Percentiles rank a stretch among this genome's conserved stretches.
phyloP scores from a whole-genome alignment of 1,140 invertebrate species.

The Bombus cullumanus region DNA sequence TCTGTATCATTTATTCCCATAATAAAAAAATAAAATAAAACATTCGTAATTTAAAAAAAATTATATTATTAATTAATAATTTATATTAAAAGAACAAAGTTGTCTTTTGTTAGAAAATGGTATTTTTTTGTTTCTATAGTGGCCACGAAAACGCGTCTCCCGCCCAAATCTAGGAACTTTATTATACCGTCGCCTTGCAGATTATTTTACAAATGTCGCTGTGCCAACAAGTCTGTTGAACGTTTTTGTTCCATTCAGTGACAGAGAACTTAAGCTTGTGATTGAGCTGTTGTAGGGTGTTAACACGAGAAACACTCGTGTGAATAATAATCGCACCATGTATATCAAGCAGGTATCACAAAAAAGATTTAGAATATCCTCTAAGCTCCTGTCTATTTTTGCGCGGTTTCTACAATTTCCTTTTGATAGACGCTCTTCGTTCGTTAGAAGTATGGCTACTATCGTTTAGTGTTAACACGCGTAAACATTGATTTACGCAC shows the following conservation, averaged over 20 bases:
- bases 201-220: constrained; percentile 57
- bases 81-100: not conserved
- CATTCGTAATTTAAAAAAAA: not conserved
- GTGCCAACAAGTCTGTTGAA: constrained; percentile 48
- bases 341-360: constrained; percentile 75
- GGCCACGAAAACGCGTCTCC: constrained; percentile 51
- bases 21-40: not conserved
- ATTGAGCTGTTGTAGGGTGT: constrained; percentile 27
- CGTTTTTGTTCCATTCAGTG: constrained; percentile 50
- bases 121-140: constrained; percentile 23
- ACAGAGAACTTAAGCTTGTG: constrained; percentile 15
- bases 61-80: not conserved
- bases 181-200: constrained; percentile 15
- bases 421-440: constrained; percentile 26
- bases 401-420: not conserved
- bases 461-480: not conserved
- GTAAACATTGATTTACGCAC: not conserved
- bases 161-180: constrained; percentile 69
- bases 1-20: too few species aligned
- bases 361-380: constrained; percentile 2
- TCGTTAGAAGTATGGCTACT: constrained; percentile 2
- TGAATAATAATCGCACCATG: constrained; percentile 62
- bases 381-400: not conserved
- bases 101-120: not conserved
- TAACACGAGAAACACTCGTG: constrained; percentile 36